phyloP scores from a whole-genome alignment of 2,888 invertebrate genomes.

The Drosophila infuscata region DNA sequence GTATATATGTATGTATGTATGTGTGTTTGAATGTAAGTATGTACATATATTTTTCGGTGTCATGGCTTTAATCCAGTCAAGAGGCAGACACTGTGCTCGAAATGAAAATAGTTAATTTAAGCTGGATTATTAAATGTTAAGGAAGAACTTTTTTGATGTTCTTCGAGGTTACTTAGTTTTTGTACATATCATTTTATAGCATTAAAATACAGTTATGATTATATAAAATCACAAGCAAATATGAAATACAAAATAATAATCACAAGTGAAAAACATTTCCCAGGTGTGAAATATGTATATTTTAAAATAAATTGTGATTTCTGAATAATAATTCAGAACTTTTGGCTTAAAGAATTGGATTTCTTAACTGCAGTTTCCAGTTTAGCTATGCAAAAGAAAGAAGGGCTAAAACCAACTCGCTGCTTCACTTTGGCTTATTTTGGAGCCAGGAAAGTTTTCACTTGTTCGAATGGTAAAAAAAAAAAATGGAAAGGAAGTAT shows the following conservation, averaged over 20 bases:
- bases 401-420: no score
- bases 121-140: not conserved
- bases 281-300: not conserved
- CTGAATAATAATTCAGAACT: not conserved
- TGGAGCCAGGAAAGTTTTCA: slow-evolving; percentile 21
- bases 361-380: not conserved
- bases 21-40: not conserved
- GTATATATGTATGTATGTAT: slow-evolving; percentile 1
- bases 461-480: not conserved
- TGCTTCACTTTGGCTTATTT: not conserved
- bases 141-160: not conserved
- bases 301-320: not conserved
- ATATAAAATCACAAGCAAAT: not conserved
- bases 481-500: slow-evolving; percentile 25
- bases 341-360: not conserved
- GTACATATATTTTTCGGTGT: not conserved
- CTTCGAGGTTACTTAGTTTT: not conserved
- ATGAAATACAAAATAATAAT: not conserved
- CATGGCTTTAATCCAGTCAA: not conserved
- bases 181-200: not conserved
- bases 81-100: not conserved
- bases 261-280: not conserved
- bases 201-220: not conserved
- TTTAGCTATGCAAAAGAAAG: not conserved
- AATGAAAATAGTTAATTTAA: not conserved